Base-by-base conservation (phyloP, 2,888 invertebrate genomes). In the Torymus tubicola region DNA sequence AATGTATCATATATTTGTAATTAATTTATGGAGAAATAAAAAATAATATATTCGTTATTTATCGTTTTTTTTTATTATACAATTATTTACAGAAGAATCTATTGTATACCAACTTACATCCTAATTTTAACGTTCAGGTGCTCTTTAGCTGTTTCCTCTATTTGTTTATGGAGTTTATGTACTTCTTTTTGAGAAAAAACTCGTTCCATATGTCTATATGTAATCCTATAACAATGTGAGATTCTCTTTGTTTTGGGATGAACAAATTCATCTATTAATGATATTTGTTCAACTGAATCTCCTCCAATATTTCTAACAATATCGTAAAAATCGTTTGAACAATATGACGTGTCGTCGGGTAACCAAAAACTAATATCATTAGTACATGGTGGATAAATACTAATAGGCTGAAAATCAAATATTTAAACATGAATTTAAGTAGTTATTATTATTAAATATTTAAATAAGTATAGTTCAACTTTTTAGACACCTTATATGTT, bases 311-410 rank as follows among this genome's bases (percentile, higher is more conserved):
- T 94, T 83, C 99, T 93, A 0, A 97, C 98, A 82, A 99, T 90
- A 90, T 99, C 99, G 90, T 97, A 98, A 89, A 98, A 97, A 91
- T 98, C 97, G 91, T 96, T 96, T 70, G 93, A 92, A n/a, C 93
- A 93, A 90, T 94, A 97, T n/a, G 92, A 90, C 5, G 92, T 92
- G 77, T 93, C 92, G 2, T 93, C 88, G 0, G 98, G 97, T 70
- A 99, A 90, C 98, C 99, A 99, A 91, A 99, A 99, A 67, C 99
- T 98, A 50, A 99, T 93, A 91, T 99, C 99, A 91, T 96, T 97
- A 11, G 88, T 92, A 88, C 98, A 98, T 86, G 96, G 96, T 0
- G 98, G 98, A 91, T 94, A 97, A 18, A 93, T 91, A 83, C 98
- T 98, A 4, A 99, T 92, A 0, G 96, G 92, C 93, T 94, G 90